phyloP scores from a whole-genome alignment of 2,113 vertebrate genomes.

The Paramormyrops kingsleyae region DNA sequence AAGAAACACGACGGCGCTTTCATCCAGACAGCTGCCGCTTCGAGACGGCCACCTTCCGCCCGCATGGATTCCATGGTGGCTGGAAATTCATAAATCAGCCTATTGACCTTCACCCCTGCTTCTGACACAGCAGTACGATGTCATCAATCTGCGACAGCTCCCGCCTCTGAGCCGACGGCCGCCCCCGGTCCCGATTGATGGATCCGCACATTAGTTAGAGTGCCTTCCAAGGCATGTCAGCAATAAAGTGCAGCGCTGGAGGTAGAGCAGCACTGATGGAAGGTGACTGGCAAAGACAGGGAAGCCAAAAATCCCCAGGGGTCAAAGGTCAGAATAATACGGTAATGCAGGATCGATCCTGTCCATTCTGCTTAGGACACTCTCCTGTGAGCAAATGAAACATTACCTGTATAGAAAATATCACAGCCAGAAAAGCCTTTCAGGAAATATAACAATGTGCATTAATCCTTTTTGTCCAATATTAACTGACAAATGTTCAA shows the following conservation, averaged over 20 bases:
- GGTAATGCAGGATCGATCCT: constrained; percentile 6
- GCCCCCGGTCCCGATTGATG: constrained; percentile 27
- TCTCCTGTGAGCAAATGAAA: not conserved
- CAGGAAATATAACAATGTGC: not conserved
- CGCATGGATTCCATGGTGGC: not conserved
- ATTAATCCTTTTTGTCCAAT: not conserved
- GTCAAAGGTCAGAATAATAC: constrained; percentile 27
- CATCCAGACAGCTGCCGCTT: not conserved
- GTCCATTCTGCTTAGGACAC: not conserved
- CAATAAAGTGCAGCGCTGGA: constrained; percentile 22
- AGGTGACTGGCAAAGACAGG: constrained; percentile 31
- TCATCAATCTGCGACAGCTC: constrained; percentile 33
- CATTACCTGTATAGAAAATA: not conserved
- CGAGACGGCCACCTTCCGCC: not conserved
- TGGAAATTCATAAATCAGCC: constrained; percentile 24
- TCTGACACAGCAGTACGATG: constrained; percentile 26
- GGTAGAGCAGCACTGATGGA: constrained; percentile 16
- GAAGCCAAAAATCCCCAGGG: constrained; percentile 10
- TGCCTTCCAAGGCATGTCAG: constrained; percentile 41
- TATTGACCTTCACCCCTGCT: constrained; percentile 30
- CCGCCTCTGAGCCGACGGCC: constrained; percentile 32
- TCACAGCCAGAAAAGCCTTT: not conserved
- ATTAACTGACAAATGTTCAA: not conserved
- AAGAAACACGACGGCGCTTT: not conserved
- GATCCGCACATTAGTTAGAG: constrained; percentile 41